phyloP scores from a whole-genome alignment of 2,888 invertebrate species.

The Onchidella celtica region DNA sequence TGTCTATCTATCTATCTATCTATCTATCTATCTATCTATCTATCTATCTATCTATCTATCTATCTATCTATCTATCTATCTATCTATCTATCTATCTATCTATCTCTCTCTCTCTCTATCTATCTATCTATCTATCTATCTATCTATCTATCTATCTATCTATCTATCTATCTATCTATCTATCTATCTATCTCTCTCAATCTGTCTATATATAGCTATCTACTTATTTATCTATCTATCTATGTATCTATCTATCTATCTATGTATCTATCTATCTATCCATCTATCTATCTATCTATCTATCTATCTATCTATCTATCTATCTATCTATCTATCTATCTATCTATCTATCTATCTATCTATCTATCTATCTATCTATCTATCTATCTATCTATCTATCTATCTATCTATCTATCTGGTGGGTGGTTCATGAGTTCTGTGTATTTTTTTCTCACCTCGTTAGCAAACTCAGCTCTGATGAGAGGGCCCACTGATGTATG shows the following conservation, averaged over 20 bases:
- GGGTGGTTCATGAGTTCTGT: too few relatives aligned
- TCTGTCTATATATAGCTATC: too few relatives aligned
- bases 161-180: too few relatives aligned
- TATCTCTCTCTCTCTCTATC: too few relatives aligned
- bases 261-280: not conserved
- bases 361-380: constrained; percentile 4
- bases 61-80: too few relatives aligned
- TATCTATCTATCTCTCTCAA: too few relatives aligned
- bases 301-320: not conserved
- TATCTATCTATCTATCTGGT: not conserved
- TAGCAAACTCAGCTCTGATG: not conserved
- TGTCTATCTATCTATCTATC: too few relatives aligned
- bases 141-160: too few relatives aligned
- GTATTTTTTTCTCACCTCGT: constrained; percentile 15
- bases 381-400: not conserved
- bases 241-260: not conserved
- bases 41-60: too few relatives aligned
- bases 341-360: not conserved
- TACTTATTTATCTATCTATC: not conserved
- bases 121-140: too few relatives aligned
- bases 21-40: too few relatives aligned
- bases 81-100: too few relatives aligned
- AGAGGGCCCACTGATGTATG: constrained; percentile 9
- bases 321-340: not conserved
- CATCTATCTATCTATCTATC: constrained; percentile 5